Conservation (phyloP, 2,888 invertebrate species). For the Proisotoma minuta region DNA sequence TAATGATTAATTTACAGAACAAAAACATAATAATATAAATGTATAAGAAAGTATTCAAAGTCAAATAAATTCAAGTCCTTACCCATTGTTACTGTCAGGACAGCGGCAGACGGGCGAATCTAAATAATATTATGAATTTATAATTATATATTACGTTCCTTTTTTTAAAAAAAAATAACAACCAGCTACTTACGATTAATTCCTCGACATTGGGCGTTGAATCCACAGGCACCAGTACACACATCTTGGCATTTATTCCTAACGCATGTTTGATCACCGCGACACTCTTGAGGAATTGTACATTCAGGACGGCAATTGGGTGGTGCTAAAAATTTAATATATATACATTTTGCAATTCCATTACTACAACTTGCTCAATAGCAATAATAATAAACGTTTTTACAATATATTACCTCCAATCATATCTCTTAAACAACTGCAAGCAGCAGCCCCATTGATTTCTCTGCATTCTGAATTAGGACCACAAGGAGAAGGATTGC, state of each 20-base stretch:
- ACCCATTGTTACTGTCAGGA: too few relatives aligned
- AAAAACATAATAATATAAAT: too few relatives aligned
- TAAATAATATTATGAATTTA: too few relatives aligned
- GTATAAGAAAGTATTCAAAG: too few relatives aligned
- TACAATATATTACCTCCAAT: conserved; percentile 66
- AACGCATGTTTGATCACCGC: conserved; percentile 25
- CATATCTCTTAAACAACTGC: conserved; percentile 64
- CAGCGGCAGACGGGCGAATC: too few relatives aligned
- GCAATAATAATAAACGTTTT: neutral
- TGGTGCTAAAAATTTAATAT: conserved; percentile 38
- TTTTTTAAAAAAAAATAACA: too few relatives aligned
- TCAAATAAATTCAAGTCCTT: too few relatives aligned
- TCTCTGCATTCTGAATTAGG: conserved; percentile 50
- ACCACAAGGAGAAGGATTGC: conserved; percentile 64
- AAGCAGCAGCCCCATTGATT: conserved; percentile 58
- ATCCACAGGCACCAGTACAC: conserved; percentile 61
- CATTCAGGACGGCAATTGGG: conserved; percentile 60
- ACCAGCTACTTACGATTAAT: conserved; percentile 61
- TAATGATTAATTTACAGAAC: too few relatives aligned
- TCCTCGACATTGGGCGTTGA: conserved; percentile 66
- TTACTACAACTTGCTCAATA: neutral
- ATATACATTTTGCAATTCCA: conserved; percentile 35
- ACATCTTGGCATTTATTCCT: conserved; percentile 64
- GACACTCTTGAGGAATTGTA: conserved; percentile 40
- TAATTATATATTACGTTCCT: too few relatives aligned